Percentiles rank a stretch among this genome's conserved stretches.
Evolutionary conservation across 2,113 vertebrate species (phyloP).

Genomic region (Sminthopsis crassicaudata): DNA sequence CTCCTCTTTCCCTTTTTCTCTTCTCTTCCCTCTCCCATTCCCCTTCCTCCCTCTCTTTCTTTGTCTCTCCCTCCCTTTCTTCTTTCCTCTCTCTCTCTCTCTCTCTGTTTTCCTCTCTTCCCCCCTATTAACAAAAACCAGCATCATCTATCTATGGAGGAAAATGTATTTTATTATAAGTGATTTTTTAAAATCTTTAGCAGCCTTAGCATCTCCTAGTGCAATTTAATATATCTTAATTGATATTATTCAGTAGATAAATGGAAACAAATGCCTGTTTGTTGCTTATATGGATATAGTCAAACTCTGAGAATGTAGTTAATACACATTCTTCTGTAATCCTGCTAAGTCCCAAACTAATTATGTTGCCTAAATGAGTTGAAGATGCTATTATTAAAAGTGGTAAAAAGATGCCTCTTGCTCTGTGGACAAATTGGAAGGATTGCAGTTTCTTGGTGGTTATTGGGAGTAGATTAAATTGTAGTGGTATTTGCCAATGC

Average conservation of each 20-base stretch:
- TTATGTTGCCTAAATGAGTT: background rate
- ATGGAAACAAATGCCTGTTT: background rate
- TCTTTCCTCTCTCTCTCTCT: no score
- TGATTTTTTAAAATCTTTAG: slow-evolving; percentile 32
- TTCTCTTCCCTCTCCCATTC: no score
- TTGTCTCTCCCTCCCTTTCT: no score
- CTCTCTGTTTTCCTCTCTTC: background rate
- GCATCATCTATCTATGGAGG: background rate
- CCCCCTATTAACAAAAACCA: background rate
- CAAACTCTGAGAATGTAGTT: background rate
- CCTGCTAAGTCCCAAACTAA: background rate
- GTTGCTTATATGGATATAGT: background rate
- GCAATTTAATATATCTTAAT: background rate
- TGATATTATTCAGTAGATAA: background rate
- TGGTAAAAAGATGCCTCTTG: background rate
- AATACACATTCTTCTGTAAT: background rate
- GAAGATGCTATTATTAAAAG: background rate
- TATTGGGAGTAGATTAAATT: background rate
- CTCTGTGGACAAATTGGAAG: background rate
- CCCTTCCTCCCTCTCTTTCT: no score
- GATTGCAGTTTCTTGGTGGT: background rate
- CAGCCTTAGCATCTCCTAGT: background rate
- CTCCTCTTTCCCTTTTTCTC: no score
- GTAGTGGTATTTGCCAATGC: background rate
- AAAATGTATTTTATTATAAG: slow-evolving; percentile 39